Conservation (phyloP, 2,888 invertebrate genomes). For the Cephus spinipes region DNA sequence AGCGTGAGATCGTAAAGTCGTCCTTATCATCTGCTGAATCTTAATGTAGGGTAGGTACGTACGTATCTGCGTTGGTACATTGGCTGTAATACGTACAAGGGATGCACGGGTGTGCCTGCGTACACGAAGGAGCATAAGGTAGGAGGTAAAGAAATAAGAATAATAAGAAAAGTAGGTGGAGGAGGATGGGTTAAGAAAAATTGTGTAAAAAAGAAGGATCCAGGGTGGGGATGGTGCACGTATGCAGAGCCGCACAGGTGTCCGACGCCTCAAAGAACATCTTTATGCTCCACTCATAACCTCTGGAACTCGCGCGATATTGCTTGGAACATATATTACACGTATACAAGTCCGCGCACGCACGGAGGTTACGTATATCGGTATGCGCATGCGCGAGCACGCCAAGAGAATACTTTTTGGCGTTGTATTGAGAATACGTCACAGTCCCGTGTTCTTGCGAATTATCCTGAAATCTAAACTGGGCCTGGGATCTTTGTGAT, state of each 20-base stretch:
- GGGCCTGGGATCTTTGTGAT: neutral
- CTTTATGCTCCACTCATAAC: conserved; percentile 56
- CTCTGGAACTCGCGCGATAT: conserved; percentile 45
- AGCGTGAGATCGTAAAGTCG: conserved; percentile 66
- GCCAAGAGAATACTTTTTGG: neutral
- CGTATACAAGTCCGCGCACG: conserved; percentile 20
- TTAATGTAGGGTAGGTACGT: conserved; percentile 58
- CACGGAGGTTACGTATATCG: neutral
- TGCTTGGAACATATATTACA: conserved; percentile 27
- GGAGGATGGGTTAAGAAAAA: conserved; percentile 12
- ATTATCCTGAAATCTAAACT: neutral
- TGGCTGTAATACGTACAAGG: neutral
- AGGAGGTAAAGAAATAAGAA: conserved; percentile 20
- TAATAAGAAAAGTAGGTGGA: conserved; percentile 9
- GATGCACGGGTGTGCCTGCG: conserved; percentile 25
- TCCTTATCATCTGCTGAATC: conserved; percentile 63
- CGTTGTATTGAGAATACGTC: neutral
- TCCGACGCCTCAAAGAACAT: conserved; percentile 62
- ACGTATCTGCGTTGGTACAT: conserved; percentile 41
- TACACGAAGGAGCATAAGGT: conserved; percentile 30
- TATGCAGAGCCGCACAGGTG: conserved; percentile 60
- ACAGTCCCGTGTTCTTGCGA: neutral
- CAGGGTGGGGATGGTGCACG: conserved; percentile 27
- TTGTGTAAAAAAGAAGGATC: conserved; percentile 10
- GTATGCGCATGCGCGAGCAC: neutral